Evolutionary conservation across 2,797 vertebrate species (phyloP).

Genomic region (Phataginus tricuspis): DNA sequence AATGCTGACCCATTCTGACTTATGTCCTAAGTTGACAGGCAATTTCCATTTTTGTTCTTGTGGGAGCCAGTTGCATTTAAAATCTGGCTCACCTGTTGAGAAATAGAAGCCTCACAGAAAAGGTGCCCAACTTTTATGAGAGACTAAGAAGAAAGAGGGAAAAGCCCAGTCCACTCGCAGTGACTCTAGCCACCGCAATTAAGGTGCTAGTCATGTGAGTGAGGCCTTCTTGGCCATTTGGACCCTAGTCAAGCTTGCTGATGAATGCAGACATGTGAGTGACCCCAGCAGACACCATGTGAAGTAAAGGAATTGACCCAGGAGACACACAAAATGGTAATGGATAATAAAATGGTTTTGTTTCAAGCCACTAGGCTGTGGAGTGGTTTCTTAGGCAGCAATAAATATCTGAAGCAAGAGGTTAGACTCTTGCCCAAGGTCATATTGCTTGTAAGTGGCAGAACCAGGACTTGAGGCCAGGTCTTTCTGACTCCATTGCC

Average conservation of each 20-base stretch:
- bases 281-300: neutral
- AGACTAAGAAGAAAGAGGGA: neutral
- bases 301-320: neutral
- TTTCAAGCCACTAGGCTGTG: neutral
- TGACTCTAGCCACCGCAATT: neutral
- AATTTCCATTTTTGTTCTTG: neutral
- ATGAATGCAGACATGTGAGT: neutral
- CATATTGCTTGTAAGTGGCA: neutral
- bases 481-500: neutral
- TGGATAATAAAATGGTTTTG: neutral
- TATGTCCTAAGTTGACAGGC: neutral
- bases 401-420: conserved; percentile 21
- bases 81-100: neutral
- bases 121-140: neutral
- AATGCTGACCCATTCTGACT: neutral
- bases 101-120: neutral
- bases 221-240: neutral
- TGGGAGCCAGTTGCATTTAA: neutral
- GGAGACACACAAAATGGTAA: neutral
- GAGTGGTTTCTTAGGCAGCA: neutral
- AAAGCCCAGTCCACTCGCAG: neutral
- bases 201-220: neutral
- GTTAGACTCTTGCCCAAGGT: neutral
- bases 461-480: neutral
- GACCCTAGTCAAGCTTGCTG: neutral